Evolutionary conservation across 2,888 invertebrate genomes (phyloP).

Genomic region (Xestia xanthographa): DNA sequence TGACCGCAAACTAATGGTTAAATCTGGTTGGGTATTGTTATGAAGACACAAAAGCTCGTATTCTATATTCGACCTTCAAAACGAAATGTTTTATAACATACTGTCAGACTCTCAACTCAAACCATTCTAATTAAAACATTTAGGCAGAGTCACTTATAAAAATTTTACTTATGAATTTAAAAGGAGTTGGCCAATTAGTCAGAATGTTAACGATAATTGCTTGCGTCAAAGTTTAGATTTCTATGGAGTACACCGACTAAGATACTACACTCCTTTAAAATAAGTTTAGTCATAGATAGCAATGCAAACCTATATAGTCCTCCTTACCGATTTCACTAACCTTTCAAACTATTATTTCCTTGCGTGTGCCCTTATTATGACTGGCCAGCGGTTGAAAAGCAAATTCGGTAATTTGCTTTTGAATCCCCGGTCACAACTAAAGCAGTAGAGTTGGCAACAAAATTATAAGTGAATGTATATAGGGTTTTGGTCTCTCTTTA

Average conservation of each 20-base stretch:
- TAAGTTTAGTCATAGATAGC: not conserved
- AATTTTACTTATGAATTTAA: not conserved
- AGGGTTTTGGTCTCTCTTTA: too few species aligned
- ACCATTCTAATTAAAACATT: constrained; percentile 4
- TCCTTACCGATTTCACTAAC: too few species aligned
- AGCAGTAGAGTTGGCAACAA: too few species aligned
- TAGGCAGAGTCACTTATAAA: not conserved
- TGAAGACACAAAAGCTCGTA: constrained; percentile 25
- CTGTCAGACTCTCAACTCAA: not conserved
- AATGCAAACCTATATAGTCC: too few species aligned
- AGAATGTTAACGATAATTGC: not conserved
- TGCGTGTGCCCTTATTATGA: too few species aligned
- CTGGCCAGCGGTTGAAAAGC: too few species aligned
- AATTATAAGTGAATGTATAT: too few species aligned
- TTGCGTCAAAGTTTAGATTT: not conserved
- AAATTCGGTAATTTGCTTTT: too few species aligned
- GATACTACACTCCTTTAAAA: not conserved
- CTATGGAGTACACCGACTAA: not conserved
- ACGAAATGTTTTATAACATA: constrained; percentile 16
- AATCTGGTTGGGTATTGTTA: constrained; percentile 52
- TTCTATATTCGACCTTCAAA: constrained; percentile 14
- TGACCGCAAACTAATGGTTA: constrained; percentile 46
- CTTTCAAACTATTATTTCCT: too few species aligned
- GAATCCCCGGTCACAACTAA: too few species aligned
- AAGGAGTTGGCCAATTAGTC: not conserved